Evolutionary conservation across 30 jellyfish, hydroid and myxozoan species (phyloP).

Genomic region (Aurelia aurita complex sp. Pacific): DNA sequence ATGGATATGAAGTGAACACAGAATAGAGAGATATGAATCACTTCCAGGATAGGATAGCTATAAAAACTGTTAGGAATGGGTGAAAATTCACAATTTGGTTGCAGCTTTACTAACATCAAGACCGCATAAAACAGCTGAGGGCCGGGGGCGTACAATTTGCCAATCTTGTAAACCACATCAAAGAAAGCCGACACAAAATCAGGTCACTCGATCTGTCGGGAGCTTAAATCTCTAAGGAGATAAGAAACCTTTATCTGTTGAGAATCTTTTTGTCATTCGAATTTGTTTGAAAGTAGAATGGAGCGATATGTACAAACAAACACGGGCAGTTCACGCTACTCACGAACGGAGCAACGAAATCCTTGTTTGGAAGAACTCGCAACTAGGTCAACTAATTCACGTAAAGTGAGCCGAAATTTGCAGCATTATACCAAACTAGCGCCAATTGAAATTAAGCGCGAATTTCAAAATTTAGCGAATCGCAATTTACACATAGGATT

Average conservation of each 20-base stretch:
- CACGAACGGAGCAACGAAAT: no score
- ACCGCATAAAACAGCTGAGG: constrained; percentile 22
- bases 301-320: not conserved
- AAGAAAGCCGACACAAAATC: constrained; percentile 36
- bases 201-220: constrained; percentile 35
- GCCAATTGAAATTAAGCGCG: no score
- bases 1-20: no score
- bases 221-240: constrained; percentile 34
- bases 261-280: constrained; percentile 16
- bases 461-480: no score
- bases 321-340: not conserved
- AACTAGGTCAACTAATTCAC: no score
- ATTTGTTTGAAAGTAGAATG: constrained; percentile 1
- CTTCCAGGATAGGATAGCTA: no score
- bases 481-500: no score
- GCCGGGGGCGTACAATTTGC: constrained; percentile 15
- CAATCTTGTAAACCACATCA: constrained; percentile 22
- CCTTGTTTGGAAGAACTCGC: no score
- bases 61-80: not conserved
- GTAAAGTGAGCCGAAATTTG: no score
- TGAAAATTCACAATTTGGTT: not conserved
- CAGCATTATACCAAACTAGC: no score
- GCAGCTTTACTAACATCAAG: not conserved
- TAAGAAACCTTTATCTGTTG: constrained; percentile 30
- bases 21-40: no score